A percentile compares a stretch with the other conserved stretches of the same genome.
Conservation (phyloP, 1,140 invertebrate genomes). For the Vollenhovia emeryi region DNA sequence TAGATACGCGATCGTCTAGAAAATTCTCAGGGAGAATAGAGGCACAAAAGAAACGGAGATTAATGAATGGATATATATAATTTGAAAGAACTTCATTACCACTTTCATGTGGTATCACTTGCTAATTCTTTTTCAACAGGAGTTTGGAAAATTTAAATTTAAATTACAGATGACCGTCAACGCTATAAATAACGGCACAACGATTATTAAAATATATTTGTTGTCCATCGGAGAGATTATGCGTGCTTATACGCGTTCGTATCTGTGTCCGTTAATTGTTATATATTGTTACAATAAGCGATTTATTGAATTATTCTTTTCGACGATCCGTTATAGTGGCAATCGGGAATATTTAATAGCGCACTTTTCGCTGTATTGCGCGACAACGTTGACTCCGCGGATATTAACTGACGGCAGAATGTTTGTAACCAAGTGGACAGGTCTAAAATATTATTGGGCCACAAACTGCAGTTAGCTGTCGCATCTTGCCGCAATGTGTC, state of each 20-base stretch:
- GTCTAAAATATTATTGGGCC: conserved; percentile 1
- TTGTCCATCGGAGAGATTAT: background rate
- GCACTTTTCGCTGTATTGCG: background rate
- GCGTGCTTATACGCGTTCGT: background rate
- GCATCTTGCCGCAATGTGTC: conserved; percentile 39
- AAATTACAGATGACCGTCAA: background rate
- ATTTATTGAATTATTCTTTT: background rate
- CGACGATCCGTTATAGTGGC: background rate
- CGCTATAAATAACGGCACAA: background rate
- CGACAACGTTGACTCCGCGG: background rate
- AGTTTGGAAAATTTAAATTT: background rate
- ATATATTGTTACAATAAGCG: background rate
- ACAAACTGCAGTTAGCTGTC: conserved; percentile 2
- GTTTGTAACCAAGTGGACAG: background rate
- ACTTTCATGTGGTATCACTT: too few relatives aligned
- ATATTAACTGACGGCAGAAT: background rate
- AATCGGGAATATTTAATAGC: background rate
- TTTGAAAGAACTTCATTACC: background rate
- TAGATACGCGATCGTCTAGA: background rate
- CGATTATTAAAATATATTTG: background rate
- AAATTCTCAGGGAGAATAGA: conserved; percentile 24
- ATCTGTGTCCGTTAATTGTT: background rate
- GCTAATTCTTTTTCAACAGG: background rate
- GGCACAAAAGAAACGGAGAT: conserved; percentile 17
- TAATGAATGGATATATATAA: conserved; percentile 3